Base-by-base conservation (phyloP, 2,797 vertebrate species). In the Heliangelus exortis region DNA sequence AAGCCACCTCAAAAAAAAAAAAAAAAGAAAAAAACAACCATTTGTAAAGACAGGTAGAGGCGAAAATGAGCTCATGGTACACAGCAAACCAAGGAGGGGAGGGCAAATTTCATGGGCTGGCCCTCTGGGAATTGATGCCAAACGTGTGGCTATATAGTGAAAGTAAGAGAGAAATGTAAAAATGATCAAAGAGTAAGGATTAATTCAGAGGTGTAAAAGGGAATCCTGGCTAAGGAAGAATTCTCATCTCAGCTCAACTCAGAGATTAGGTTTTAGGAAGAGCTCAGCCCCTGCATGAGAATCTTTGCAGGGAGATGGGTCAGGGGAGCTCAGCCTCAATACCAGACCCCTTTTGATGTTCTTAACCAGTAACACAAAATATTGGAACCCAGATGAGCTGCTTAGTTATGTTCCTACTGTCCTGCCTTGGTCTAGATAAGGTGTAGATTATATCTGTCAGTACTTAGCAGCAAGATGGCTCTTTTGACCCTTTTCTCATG, bases 1-100 rank as follows among this genome's bases (percentile, higher is more conserved):
- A 57, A 59, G 33, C 57, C 23, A 9, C 20, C 51, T 69, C 72
- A 5, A 10, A 36, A 41, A 13, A 41, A 41, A 39, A 39, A 41
- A 41, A 41, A 14, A 39, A 39, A 39, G 12, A 5, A 39, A 39
- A 41, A 41, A 39, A 10, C 39, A 41, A 41, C 39, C 13, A 14
- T 41, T 41, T 41, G 39, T 41, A 41, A 5, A 11, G n/a, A 23
- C 13, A 4, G 59, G 33, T 4, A 41, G 62, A 74, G 39, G 3
- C 12, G 72, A 10, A 48, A 48, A 12, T 25, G 2, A 73, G 22
- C 8, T n/a, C 5, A 12, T 1, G 8, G 34, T 53, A 2, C 45
- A 7, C 10, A 16, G 39, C 41, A 16, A 0, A 0, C 61, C 1
- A 36, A 31, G 75, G 53, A 51, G 61, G 57, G 9, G 31, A 50